Base-by-base conservation (phyloP, 92 coral and sea anemone genomes). In the Actinostola sp. region DNA sequence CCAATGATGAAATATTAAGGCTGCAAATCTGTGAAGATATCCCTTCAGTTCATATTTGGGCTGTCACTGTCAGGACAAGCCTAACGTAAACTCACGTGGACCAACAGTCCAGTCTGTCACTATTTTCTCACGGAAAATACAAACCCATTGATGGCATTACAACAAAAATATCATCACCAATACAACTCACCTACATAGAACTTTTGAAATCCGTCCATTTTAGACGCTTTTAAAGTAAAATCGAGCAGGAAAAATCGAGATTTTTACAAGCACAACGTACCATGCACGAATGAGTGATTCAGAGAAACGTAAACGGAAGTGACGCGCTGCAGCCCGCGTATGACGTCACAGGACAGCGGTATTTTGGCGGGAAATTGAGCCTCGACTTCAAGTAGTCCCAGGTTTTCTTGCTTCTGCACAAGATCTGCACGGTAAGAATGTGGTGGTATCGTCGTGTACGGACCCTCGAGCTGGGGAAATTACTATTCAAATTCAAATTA, bases 151-250 rank as follows among this genome's bases (percentile, higher is more conserved):
- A 23, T 2, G 0, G 16, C 9, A 61, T 15, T 61, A 16, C 21
- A 16, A 4, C 20, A 5, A 4, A 41, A 42, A 42, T 13, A 16
- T 8, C 42, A 5, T 14, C 9, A 15, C 23, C 9, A 73, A 23
- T n/a, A 26, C 35, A 21, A 75, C 81, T 75, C 36, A 75, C 81
- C 71, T 12, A 75, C 57, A 24, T 75, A 66, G n/a, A 75, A 75
- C 61, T 66, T 63, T 36, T 64, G 67, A 38, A 34, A 24, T 17
- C 63, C 48, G 20, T 70, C 72, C 81, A 75, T 75, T 63, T 16
- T 75, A 56, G 23, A 20, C 19, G 61, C 19, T 29, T 27, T 30
- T 61, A 26, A 35, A 7, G 60, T 28, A 46, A 29, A 46, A 44
- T 7, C 13, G 45, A n/a, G 69, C 49, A 25, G 34, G n/a, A 16